Conservation (phyloP, 2,888 invertebrate genomes). For the Stenoptilia bipunctidactyla region DNA sequence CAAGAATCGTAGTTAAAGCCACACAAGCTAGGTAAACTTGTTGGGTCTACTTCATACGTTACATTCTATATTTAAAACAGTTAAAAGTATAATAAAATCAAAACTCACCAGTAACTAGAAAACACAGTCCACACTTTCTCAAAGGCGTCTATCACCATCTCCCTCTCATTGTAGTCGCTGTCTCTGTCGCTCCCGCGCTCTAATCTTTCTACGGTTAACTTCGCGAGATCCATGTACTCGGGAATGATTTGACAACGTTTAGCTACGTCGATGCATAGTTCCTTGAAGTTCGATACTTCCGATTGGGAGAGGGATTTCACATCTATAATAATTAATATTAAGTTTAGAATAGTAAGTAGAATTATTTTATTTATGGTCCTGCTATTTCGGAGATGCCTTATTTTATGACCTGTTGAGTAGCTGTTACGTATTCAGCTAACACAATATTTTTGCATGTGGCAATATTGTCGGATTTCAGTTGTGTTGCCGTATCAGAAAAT, state of each 20-base stretch:
- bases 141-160: constrained; percentile 42
- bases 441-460: too few relatives aligned
- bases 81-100: neutral
- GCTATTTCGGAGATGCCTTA: too few relatives aligned
- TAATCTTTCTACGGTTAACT: constrained; percentile 39
- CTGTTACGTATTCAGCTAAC: too few relatives aligned
- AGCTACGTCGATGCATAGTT: constrained; percentile 47
- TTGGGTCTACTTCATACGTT: neutral
- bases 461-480: too few relatives aligned
- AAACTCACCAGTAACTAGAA: constrained; percentile 53
- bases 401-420: too few relatives aligned
- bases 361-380: too few relatives aligned
- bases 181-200: constrained; percentile 18
- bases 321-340: too few relatives aligned
- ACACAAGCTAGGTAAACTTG: neutral
- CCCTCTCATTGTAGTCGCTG: constrained; percentile 15
- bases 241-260: constrained; percentile 56
- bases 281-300: constrained; percentile 46
- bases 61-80: neutral
- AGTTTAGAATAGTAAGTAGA: too few relatives aligned
- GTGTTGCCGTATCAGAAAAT: too few relatives aligned
- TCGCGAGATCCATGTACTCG: constrained; percentile 57
- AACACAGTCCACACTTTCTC: constrained; percentile 52
- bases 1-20: neutral
- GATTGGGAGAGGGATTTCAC: constrained; percentile 35